Base-by-base conservation (phyloP, 2,113 vertebrate genomes). In the Prunella fulvescens region DNA sequence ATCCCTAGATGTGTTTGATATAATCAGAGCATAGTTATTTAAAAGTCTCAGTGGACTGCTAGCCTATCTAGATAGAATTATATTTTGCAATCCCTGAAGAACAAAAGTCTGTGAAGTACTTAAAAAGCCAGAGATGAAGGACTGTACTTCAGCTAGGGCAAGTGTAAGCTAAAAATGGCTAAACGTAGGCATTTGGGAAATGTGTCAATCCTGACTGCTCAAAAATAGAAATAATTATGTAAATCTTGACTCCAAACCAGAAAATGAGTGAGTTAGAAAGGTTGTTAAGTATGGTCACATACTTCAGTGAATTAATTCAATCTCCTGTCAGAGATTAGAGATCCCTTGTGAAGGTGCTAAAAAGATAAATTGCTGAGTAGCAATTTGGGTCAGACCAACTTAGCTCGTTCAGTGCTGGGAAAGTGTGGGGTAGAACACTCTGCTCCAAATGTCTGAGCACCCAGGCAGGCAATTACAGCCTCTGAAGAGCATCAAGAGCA, bases 211-310 rank as follows among this genome's bases (percentile, higher is more conserved):
- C 73, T 89, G 77, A 95, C 60, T 84, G 74, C 81, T 96, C 71
- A 95, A 97, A 97, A 97, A 95, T 96, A 97, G 96, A 94, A 95
- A 92, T 95, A 96, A 97, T 97, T 97, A 97, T 97, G 96, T 94
- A 97, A 97, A 97, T 97, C 96, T 96, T 97, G 91, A 86, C 86
- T 97, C 83, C 69, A 76, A 89, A 95, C 83, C 91, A 94, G 94
- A 83, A 93, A 88, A 60, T 1, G 12, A 1, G 3, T 65, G 72
- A 76, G 71, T 91, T 95, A 77, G 77, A 57, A 92, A 95, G 89
- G 82, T 87, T 95, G 92, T 95, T 96, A 97, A 95, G 81, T 95
- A 39, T 95, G 93, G 95, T 85, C 95, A 93, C 95, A 94, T 90
- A 95, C 86, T 96, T 92, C 90, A 83, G 93, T 42, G 95, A 94